Conservation (phyloP, 1,140 invertebrate genomes). For the Drosophila eugracilis region DNA sequence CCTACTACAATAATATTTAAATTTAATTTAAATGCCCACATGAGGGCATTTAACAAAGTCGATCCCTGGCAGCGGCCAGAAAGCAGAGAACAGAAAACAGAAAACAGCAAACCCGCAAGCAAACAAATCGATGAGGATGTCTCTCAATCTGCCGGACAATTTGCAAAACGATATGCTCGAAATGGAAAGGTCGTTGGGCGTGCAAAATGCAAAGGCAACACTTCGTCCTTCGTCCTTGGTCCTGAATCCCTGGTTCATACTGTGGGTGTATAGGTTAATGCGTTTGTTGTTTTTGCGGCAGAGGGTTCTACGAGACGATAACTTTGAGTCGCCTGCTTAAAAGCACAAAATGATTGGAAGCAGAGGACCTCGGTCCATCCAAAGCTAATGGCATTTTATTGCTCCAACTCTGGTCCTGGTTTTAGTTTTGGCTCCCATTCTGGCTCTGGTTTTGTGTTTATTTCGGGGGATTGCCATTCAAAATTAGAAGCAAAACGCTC, state of each 20-base stretch:
- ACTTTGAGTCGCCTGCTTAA: conserved; percentile 73
- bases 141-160: conserved; percentile 72
- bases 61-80: too few relatives aligned
- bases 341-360: conserved; percentile 70
- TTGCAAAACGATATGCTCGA: conserved; percentile 61
- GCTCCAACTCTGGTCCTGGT: conserved; percentile 3
- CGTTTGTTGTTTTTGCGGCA: conserved; percentile 59
- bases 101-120: conserved; percentile 27
- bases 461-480: conserved; percentile 41
- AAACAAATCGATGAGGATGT: conserved; percentile 71
- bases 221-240: conserved; percentile 21
- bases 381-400: conserved; percentile 66
- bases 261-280: conserved; percentile 52
- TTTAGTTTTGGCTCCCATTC: too few relatives aligned
- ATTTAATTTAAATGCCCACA: conserved; percentile 84
- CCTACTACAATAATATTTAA: conserved; percentile 83
- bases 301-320: conserved; percentile 57
- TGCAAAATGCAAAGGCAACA: conserved; percentile 65
- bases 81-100: too few relatives aligned
- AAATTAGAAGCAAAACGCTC: conserved; percentile 40
- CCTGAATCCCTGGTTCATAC: neutral
- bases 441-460: conserved; percentile 28
- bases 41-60: conserved; percentile 64
- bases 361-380: conserved; percentile 32
- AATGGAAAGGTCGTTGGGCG: conserved; percentile 53